Base-by-base conservation (phyloP, 2,888 invertebrate species). In the Eledone cirrhosa region DNA sequence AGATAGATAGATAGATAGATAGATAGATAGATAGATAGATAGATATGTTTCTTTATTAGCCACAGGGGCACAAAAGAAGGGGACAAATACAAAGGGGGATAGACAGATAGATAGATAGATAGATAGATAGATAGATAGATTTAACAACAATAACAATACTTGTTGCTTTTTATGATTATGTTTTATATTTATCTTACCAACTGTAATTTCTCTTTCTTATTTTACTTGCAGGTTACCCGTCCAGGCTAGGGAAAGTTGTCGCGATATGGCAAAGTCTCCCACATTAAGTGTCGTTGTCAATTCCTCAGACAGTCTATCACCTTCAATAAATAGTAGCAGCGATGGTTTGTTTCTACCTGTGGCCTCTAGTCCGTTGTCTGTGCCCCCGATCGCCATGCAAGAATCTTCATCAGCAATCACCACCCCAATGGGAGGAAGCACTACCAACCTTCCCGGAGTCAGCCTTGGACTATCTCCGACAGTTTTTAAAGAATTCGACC, bases 281-380 rank as follows among this genome's bases (percentile, higher is more conserved):
- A 72, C 72, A n/a, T 41, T 72, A n/a, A 72, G 72, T 72, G 72
- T 72, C 33, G 72, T 72, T 72, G 72, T 72, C 33, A 72, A 72
- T 41, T 72, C 72, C 29, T 72, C 72, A 72, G 72, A 72, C 31
- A 72, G 72, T 8, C 72, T 72, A n/a, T 72, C 72, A 41, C 72
- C 72, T n/a, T 72, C 72, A 41, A 41, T 72, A 22, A 72, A 31
- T 22, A 72, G 72, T 41, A 72, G 72, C 41, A 72, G 33, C 72
- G 72, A 72, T 72, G 72, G 72, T 41, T 41, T 72, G n/a, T 72
- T 72, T n/a, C 72, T 72, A 13, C 72, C 72, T n/a, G 72, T 72
- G 72, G 33, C 72, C 41, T 72, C 72, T 41, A 72, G 72, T 41
- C 72, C 72, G 31, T 41, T 72, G 33, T 41, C 72, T 19, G 41